Evolutionary conservation across 1,140 invertebrate species (phyloP).

Genomic region (Lepeophtheirus salmonis): DNA sequence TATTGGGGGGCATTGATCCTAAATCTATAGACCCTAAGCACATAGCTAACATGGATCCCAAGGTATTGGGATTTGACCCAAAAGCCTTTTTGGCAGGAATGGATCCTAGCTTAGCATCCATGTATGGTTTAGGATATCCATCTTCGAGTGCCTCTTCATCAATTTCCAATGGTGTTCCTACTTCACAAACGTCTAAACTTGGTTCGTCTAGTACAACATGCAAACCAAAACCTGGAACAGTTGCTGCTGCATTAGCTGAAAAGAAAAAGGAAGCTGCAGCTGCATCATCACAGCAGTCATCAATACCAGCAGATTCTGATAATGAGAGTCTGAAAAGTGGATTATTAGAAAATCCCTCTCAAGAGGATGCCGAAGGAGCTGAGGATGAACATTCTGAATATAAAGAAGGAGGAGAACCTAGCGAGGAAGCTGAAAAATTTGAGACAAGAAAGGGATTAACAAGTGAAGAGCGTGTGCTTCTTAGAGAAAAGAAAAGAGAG

Average conservation of each 20-base stretch:
- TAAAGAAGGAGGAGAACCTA: background rate
- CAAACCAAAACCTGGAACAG: constrained; percentile 17
- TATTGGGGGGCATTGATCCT: constrained; percentile 22
- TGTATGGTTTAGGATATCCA: constrained; percentile 3
- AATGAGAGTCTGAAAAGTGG: too few relatives aligned
- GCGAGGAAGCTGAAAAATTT: background rate
- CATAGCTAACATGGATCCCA: constrained; percentile 19
- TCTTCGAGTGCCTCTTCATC: background rate
- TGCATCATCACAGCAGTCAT: background rate
- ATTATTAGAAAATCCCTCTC: too few relatives aligned
- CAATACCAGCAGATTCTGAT: background rate
- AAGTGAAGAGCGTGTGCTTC: constrained; percentile 16
- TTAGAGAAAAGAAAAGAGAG: constrained; percentile 16
- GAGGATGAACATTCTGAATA: background rate
- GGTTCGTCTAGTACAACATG: background rate
- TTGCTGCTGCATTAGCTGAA: constrained; percentile 14
- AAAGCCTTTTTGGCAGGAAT: constrained; percentile 18
- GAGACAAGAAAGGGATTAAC: constrained; percentile 10
- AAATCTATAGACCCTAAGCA: constrained; percentile 21
- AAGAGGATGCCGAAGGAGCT: background rate
- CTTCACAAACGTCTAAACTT: background rate
- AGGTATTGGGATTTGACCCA: constrained; percentile 20
- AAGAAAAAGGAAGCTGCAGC: constrained; percentile 8
- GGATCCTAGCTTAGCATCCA: constrained; percentile 19
- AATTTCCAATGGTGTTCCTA: background rate